These are phyloP conservation scores for Alca torda DNA, from an alignment of 2,797 vertebrate genomes.

Conservation along the genomic window DNA sequence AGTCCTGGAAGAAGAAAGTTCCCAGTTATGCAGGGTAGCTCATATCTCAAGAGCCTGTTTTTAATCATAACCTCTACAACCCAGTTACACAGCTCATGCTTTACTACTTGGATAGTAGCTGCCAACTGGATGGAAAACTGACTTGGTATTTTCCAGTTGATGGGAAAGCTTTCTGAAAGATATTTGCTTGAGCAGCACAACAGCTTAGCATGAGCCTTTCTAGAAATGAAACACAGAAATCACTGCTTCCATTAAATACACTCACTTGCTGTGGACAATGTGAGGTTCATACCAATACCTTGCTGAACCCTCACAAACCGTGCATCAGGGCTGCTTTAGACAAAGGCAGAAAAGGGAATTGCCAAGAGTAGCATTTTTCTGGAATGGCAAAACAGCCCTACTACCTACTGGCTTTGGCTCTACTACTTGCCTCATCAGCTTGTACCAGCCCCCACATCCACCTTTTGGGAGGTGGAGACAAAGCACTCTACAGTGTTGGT, in stretches of 20 bases:
- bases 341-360: background rate
- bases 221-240: background rate
- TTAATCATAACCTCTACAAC: conserved; percentile 53
- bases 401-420: background rate
- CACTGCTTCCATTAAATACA: background rate
- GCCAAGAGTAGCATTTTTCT: background rate
- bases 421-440: background rate
- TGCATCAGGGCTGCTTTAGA: background rate
- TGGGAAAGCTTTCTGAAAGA: conserved; percentile 3
- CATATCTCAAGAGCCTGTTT: conserved; percentile 52
- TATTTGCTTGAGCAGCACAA: background rate
- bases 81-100: background rate
- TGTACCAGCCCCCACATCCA: background rate
- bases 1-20: conserved; percentile 3
- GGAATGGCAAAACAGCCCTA: background rate
- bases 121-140: conserved; percentile 33
- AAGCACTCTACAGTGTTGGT: background rate
- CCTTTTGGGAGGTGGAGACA: background rate
- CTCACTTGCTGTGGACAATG: background rate
- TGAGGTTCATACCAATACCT: background rate
- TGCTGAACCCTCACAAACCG: background rate
- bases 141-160: conserved; percentile 15
- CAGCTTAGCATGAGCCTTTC: background rate
- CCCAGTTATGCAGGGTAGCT: conserved; percentile 27
- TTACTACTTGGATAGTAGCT: conserved; percentile 15